A percentile compares a stretch with the other conserved stretches of the same genome.
These are phyloP conservation scores for Euthynnus affinis DNA, from an alignment of 2,797 vertebrate genomes.

Conservation along the genomic window DNA sequence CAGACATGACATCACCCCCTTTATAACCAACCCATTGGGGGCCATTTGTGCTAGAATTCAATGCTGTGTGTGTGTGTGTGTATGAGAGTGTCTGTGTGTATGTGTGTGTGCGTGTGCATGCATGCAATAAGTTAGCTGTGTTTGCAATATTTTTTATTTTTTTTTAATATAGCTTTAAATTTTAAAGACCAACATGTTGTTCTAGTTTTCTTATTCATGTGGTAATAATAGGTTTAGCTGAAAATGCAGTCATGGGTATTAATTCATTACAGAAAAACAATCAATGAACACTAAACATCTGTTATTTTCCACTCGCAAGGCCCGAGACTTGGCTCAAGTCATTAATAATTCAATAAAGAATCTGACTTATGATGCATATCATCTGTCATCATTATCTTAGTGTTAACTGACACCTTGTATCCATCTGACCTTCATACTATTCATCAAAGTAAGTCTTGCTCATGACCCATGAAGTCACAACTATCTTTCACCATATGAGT, in stretches of 20 bases:
- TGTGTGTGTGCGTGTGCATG: conserved; percentile 11
- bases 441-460: conserved; percentile 37
- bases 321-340: conserved; percentile 40
- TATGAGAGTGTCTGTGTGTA: conserved; percentile 11
- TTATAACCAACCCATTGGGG: conserved; percentile 73
- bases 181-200: conserved; percentile 40
- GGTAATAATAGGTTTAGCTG: conserved; percentile 26
- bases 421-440: conserved; percentile 37
- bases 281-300: conserved; percentile 46
- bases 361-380: conserved; percentile 52
- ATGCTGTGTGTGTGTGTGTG: conserved; percentile 31
- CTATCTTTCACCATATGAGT: conserved; percentile 14
- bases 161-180: background rate
- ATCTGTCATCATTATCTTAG: conserved; percentile 60
- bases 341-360: conserved; percentile 70
- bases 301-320: conserved; percentile 45
- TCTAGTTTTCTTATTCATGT: conserved; percentile 38
- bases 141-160: background rate
- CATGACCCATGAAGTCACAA: conserved; percentile 7
- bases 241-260: conserved; percentile 25
- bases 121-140: background rate
- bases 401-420: conserved; percentile 55
- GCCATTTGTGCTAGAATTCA: conserved; percentile 68
- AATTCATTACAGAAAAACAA: conserved; percentile 46
- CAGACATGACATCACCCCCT: conserved; percentile 86